Evolutionary conservation across 2,113 vertebrate genomes (phyloP).

Genomic region (Prionailurus viverrinus): DNA sequence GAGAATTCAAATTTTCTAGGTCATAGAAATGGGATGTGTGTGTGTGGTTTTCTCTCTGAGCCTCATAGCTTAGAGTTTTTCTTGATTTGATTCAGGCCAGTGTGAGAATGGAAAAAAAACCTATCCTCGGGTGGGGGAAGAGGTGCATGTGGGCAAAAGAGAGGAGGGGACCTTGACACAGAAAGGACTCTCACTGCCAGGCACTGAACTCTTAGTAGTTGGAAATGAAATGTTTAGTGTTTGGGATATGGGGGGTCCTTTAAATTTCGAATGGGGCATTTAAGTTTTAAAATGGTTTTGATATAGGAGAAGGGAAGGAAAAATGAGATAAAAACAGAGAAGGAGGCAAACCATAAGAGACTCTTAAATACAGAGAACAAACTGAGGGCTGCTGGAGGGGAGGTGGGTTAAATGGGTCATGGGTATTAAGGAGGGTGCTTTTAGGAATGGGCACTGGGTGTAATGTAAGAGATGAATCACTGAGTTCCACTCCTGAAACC

Average conservation of each 20-base stretch:
- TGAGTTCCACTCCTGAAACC: too few relatives aligned
- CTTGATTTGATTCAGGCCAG: background rate
- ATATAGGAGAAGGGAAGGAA: too few relatives aligned
- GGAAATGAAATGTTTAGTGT: background rate
- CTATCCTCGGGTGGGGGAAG: background rate
- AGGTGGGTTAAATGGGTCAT: too few relatives aligned
- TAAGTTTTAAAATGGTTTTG: slow-evolving; percentile 34
- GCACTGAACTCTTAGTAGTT: background rate
- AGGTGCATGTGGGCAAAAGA: background rate
- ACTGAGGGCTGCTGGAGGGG: too few relatives aligned
- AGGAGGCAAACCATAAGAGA: too few relatives aligned
- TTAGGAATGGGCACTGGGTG: too few relatives aligned
- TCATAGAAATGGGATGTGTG: background rate
- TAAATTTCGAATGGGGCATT: background rate
- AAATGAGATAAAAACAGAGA: too few relatives aligned
- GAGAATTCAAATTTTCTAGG: slow-evolving; percentile 28
- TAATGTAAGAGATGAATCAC: too few relatives aligned
- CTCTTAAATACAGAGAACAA: too few relatives aligned
- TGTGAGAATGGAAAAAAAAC: background rate
- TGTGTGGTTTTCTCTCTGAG: background rate
- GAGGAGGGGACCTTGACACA: background rate
- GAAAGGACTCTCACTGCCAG: background rate
- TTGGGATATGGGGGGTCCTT: background rate
- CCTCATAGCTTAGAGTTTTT: background rate
- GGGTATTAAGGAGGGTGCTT: too few relatives aligned